Evolutionary conservation across 2,797 vertebrate genomes (phyloP), one percentile per base, ranked within the genome.

Genomic region (Bothrops alternatus): DNA sequence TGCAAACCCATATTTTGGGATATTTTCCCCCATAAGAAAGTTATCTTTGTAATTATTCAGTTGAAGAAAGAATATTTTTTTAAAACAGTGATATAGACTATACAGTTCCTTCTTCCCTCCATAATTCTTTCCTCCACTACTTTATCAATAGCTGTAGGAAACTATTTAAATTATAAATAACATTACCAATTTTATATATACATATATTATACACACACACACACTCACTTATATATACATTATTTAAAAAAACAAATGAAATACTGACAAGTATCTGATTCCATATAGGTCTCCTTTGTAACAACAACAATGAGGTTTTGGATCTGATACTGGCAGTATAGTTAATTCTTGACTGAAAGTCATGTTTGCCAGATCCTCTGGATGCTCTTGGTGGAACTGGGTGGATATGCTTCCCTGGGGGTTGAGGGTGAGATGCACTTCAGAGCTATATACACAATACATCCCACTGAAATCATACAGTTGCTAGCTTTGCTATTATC

Each of bases 391-490:
- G 96, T 93, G 93, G 96, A 97, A 94, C 94, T 95, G 96, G 94
- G 96, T 94, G 95, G 95, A 94, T 95, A 96, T 96, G 97, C 95
- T 94, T 87, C 93, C 11, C 96, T 82, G 58, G 10, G 18, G 26
- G 26, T 26, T 47, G 55, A 56, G n/a, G 13, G 58, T 28, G 60
- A n/a, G 25, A 65, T 11, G 95, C 94, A 96, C 94, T 90, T 97
- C 92, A 95, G 95, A 96, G 97, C 93, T 97, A 97, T 97, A 95
- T 97, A 98, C 97, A 97, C 91, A 25, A 91, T 63, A 93, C 93
- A 92, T 97, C 95, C 96, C 96, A 96, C 94, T 97, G 97, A 97
- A 97, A 97, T 97, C 97, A 97, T 94, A 96, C 96, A 97, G 97
- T 97, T 95, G 95, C 93, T 95, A 95, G 95, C 69, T 92, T 69